Evolutionary conservation across 2,113 vertebrate species (phyloP).

Genomic region (Saguinus midas): DNA sequence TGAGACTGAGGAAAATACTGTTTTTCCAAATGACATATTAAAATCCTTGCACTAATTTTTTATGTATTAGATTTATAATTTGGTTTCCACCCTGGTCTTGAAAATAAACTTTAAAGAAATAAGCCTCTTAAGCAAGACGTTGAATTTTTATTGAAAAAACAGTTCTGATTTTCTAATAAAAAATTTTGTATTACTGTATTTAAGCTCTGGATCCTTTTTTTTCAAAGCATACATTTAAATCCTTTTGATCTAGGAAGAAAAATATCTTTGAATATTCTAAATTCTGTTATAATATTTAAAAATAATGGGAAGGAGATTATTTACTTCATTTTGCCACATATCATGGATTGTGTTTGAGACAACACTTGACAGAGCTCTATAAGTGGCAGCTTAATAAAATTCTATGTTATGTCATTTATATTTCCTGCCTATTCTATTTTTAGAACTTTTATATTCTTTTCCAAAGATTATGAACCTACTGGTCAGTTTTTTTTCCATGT

Average conservation of each 20-base stretch:
- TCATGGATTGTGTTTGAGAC: slow-evolving; percentile 3
- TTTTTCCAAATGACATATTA: background rate
- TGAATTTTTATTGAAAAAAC: background rate
- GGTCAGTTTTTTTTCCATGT: background rate
- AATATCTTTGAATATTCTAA: background rate
- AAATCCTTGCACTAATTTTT: background rate
- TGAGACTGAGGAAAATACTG: background rate
- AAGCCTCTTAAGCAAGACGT: background rate
- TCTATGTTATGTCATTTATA: background rate
- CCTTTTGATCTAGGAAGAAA: background rate
- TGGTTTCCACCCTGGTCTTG: background rate
- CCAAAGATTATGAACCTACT: slow-evolving; percentile 23
- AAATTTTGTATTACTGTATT: background rate
- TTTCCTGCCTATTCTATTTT: background rate
- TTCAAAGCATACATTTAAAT: background rate
- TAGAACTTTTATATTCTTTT: slow-evolving; percentile 45
- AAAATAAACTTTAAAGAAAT: background rate
- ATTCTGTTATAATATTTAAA: background rate
- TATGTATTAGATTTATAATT: background rate
- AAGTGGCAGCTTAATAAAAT: slow-evolving; percentile 2
- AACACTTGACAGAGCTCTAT: background rate
- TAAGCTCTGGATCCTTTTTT: background rate
- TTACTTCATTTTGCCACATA: background rate
- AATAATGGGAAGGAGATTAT: background rate
- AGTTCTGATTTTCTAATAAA: slow-evolving; percentile 13